Percentiles rank a stretch among this genome's conserved stretches.
Conservation (phyloP, 2,797 vertebrate genomes). For the Hirundo rustica region DNA sequence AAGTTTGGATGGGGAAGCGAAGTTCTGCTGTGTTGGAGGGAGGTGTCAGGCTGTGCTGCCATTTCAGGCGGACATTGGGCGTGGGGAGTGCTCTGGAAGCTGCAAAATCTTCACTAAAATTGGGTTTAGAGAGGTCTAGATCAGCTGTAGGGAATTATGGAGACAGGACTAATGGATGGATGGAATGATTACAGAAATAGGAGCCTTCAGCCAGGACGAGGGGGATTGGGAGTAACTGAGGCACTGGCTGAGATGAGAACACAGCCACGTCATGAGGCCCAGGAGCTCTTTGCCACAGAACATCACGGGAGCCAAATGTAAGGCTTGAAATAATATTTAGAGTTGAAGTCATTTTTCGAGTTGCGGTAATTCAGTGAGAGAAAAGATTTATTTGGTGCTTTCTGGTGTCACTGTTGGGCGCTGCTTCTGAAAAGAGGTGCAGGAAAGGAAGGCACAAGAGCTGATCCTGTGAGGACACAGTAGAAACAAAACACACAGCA, state of each 20-base stretch:
- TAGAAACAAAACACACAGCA: not conserved
- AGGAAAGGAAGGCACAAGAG: not conserved
- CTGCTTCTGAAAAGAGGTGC: not conserved
- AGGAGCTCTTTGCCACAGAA: not conserved
- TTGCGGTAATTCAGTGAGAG: rapidly evolving
- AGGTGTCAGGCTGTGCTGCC: not conserved
- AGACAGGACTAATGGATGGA: not conserved
- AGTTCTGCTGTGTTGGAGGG: not conserved
- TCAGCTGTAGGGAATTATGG: not conserved
- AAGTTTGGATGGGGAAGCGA: rapidly evolving
- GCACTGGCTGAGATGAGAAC: not conserved
- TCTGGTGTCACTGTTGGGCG: not conserved
- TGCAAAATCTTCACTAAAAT: not conserved
- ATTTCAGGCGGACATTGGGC: rapidly evolving
- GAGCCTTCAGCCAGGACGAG: not conserved
- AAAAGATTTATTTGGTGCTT: not conserved
- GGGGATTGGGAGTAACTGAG: not conserved
- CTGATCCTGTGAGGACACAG: not conserved
- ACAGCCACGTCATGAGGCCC: rapidly evolving
- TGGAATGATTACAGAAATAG: not conserved
- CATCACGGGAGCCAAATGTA: not conserved
- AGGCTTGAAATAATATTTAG: not conserved
- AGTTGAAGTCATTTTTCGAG: too few species aligned
- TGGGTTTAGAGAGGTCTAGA: not conserved
- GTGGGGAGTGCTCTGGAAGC: not conserved